phyloP scores from a whole-genome alignment of 2,113 vertebrate species.

The Australoheros scitulus region DNA sequence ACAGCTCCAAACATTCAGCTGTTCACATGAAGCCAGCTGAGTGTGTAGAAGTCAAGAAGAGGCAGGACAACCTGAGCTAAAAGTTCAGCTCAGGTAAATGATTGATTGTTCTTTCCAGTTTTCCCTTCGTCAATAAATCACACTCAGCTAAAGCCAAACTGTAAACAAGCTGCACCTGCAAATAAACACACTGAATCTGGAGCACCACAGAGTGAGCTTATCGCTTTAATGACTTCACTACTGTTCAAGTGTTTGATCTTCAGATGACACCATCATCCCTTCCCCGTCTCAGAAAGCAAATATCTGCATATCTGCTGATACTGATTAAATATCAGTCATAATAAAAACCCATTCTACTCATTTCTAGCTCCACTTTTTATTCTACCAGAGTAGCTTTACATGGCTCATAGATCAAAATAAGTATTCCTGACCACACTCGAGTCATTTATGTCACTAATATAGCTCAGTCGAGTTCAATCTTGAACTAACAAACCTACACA shows the following conservation, averaged over 20 bases:
- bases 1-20: neutral
- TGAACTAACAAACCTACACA: neutral
- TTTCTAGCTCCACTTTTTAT: neutral
- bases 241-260: neutral
- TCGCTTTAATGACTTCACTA: neutral
- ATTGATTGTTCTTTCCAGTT: neutral
- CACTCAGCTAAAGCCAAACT: neutral
- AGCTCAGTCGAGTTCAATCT: neutral
- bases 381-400: no score
- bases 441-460: no score
- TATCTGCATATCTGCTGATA: no score
- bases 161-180: neutral
- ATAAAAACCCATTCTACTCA: neutral
- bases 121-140: neutral
- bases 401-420: neutral
- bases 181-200: neutral
- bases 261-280: neutral
- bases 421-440: neutral
- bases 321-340: neutral
- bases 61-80: neutral
- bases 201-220: neutral
- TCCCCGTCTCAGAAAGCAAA: neutral
- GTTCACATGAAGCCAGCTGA: rapidly evolving
- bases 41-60: neutral
- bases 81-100: neutral